phyloP scores from a whole-genome alignment of 2,113 vertebrate species.

The Barnardius zonarius region DNA sequence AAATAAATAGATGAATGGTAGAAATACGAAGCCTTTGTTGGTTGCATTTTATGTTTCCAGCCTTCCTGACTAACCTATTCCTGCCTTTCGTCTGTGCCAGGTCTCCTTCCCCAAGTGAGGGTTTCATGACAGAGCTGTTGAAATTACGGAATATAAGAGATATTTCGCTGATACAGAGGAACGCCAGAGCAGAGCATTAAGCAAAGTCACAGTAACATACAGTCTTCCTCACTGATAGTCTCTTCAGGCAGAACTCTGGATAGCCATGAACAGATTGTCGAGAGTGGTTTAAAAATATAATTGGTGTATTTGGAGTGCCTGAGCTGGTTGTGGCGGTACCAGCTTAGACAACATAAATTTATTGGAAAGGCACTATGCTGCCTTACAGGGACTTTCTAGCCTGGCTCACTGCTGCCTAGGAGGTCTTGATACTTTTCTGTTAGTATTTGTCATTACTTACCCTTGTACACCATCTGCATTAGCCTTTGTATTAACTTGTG shows the following conservation, averaged over 20 bases:
- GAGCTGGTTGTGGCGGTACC: background rate
- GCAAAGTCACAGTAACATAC: background rate
- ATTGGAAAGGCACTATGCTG: background rate
- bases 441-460: background rate
- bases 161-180: background rate
- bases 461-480: background rate
- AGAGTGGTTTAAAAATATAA: rapidly evolving
- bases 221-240: background rate
- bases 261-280: background rate
- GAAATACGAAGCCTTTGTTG: background rate
- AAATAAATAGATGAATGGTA: background rate
- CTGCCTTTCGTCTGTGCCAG: background rate
- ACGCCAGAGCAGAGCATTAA: background rate
- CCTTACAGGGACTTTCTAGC: background rate
- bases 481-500: background rate
- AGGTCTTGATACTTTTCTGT: background rate
- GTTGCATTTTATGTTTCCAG: background rate
- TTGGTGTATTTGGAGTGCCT: background rate
- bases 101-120: background rate
- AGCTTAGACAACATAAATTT: background rate
- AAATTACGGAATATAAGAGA: background rate
- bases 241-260: background rate
- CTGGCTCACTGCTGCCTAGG: background rate
- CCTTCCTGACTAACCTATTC: background rate
- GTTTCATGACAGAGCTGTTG: background rate